These are phyloP conservation scores for Anthophora plumipes DNA, from an alignment of 2,888 invertebrate genomes.

Conservation along the genomic window DNA sequence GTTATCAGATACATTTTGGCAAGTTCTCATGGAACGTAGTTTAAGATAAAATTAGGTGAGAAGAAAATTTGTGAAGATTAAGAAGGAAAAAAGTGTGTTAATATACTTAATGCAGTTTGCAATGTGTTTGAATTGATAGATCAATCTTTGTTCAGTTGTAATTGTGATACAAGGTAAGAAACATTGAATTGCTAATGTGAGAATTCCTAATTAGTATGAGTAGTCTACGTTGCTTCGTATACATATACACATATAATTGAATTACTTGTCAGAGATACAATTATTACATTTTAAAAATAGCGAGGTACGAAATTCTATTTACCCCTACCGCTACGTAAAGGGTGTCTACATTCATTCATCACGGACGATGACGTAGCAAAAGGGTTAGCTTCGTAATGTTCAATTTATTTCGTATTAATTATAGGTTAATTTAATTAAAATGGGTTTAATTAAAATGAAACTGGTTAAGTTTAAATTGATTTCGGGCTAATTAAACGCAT, in stretches of 20 bases:
- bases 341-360: background rate
- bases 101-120: no score
- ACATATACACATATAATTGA: no score
- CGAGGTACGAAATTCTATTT: background rate
- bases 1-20: background rate
- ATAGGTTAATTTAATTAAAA: background rate
- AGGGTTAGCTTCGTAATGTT: background rate
- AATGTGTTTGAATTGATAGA: no score
- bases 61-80: no score
- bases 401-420: constrained; percentile 6
- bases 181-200: no score
- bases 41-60: no score
- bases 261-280: background rate
- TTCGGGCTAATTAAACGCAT: background rate
- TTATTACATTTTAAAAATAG: background rate
- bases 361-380: background rate
- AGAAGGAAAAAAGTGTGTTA: no score
- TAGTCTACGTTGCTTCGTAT: no score
- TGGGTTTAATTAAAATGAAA: background rate
- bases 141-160: no score
- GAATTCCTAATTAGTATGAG: no score
- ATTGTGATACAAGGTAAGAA: no score
- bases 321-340: background rate
- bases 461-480: background rate
- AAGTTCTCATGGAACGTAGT: no score